Evolutionary conservation across 2,797 vertebrate genomes (phyloP).

Genomic region (Oophaga sylvatica): DNA sequence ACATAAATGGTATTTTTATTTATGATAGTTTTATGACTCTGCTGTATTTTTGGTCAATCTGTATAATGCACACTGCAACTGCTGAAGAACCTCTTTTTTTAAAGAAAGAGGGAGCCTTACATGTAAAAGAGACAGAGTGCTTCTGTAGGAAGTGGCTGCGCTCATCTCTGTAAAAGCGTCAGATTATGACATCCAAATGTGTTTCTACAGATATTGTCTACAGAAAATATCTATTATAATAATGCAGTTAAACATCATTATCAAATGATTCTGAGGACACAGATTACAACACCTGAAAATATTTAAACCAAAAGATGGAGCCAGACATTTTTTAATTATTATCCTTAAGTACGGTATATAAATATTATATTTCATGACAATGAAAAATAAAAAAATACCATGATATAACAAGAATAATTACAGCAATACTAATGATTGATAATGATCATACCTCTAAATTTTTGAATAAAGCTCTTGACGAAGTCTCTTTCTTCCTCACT

Average conservation of each 20-base stretch:
- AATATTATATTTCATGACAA: neutral
- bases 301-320: neutral
- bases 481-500: neutral
- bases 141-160: no score
- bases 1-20: no score
- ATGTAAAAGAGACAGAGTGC: neutral
- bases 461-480: neutral
- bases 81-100: neutral
- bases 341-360: neutral
- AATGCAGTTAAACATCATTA: neutral
- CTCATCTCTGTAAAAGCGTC: neutral
- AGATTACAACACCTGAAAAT: neutral
- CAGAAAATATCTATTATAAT: neutral
- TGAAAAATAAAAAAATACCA: neutral
- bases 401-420: neutral
- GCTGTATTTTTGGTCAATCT: no score
- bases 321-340: neutral
- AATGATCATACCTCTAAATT: constrained; percentile 2
- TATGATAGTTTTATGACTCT: no score
- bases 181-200: neutral
- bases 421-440: neutral
- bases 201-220: neutral
- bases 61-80: neutral
- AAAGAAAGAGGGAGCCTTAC: neutral
- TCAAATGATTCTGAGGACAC: neutral